A percentile compares a stretch with the other conserved stretches of the same genome.
Evolutionary conservation across 1,140 invertebrate species (phyloP).

Genomic region (Eupeodes corollae): DNA sequence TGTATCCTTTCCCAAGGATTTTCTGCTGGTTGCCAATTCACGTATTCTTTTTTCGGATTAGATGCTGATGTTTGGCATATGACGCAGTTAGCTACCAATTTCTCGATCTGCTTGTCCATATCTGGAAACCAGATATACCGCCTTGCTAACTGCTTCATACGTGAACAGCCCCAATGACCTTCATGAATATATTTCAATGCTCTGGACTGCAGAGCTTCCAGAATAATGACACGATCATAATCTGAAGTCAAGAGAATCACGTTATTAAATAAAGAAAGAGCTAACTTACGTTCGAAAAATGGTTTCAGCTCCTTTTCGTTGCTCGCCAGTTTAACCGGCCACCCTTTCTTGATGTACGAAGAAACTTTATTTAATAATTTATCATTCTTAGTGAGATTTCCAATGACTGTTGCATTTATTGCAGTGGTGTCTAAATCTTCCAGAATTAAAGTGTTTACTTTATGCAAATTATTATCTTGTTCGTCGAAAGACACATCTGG

Average conservation of each 20-base stretch:
- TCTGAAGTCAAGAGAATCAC: not conserved
- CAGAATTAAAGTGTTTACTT: no score
- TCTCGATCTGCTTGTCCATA: constrained; percentile 33
- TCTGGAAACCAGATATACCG: constrained; percentile 31
- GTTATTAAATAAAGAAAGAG: not conserved
- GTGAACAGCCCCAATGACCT: constrained; percentile 28
- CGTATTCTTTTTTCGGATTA: constrained; percentile 13
- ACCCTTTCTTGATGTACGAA: not conserved
- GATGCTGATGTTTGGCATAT: not conserved
- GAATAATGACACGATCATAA: not conserved
- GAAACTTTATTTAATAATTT: not conserved
- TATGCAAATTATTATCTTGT: not conserved
- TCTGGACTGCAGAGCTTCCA: not conserved
- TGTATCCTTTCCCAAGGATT: constrained; percentile 35
- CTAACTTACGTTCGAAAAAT: not conserved
- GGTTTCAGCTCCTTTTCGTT: not conserved
- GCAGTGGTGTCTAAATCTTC: no score
- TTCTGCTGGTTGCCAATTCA: not conserved
- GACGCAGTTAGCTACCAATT: not conserved
- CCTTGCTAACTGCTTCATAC: constrained; percentile 36
- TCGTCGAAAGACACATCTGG: not conserved
- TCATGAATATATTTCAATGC: constrained; percentile 27
- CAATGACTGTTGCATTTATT: no score
- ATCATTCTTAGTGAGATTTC: no score
- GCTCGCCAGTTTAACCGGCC: not conserved